phyloP scores from a whole-genome alignment of 2,113 vertebrate species.

The Leucopsar rothschildi region DNA sequence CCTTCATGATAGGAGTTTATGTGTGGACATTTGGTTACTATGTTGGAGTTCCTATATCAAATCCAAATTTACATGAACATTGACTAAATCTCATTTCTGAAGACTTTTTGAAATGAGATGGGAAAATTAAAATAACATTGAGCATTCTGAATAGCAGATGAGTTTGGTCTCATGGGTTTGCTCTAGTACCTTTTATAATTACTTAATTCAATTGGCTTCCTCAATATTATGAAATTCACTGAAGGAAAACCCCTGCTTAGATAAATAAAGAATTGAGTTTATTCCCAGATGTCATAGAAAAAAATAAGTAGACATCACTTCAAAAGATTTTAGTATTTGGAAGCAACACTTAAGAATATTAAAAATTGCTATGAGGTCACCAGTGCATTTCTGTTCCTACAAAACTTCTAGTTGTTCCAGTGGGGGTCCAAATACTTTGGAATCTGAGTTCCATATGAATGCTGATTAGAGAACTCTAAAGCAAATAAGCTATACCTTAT shows the following conservation, averaged over 20 bases:
- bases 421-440: slow-evolving; percentile 18
- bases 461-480: neutral
- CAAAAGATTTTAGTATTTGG: neutral
- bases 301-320: neutral
- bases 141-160: neutral
- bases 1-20: neutral
- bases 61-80: neutral
- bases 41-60: neutral
- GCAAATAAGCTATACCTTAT: slow-evolving; percentile 38
- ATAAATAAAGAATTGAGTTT: neutral
- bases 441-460: neutral
- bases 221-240: neutral
- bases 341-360: neutral
- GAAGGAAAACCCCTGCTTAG: neutral
- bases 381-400: neutral
- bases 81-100: neutral
- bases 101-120: neutral
- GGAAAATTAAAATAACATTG: neutral
- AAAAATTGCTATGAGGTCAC: neutral
- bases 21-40: neutral
- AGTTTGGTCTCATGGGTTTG: neutral
- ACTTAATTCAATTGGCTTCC: slow-evolving; percentile 17
- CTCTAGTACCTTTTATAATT: slow-evolving; percentile 1
- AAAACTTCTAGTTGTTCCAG: neutral
- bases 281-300: neutral